Evolutionary conservation across 2,797 vertebrate species (phyloP).

Genomic region (Calcarius lapponicus): DNA sequence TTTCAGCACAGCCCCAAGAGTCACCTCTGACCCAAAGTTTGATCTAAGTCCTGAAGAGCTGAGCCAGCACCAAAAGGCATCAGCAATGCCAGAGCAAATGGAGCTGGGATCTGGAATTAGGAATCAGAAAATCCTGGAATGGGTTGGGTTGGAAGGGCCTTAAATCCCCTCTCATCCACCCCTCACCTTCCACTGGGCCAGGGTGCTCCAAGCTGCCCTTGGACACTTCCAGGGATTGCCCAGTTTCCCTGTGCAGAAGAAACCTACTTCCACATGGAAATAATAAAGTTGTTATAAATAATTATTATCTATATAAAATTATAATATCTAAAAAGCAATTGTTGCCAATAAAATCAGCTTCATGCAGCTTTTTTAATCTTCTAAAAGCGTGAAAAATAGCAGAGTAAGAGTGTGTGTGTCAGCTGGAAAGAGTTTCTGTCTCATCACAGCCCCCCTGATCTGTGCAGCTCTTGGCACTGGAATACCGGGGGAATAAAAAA

Average conservation of each 20-base stretch:
- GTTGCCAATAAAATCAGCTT: neutral
- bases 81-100: neutral
- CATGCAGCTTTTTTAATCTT: neutral
- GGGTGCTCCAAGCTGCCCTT: neutral
- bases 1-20: neutral
- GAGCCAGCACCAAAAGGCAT: neutral
- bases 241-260: neutral
- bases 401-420: neutral
- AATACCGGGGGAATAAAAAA: neutral
- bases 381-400: neutral
- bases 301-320: neutral
- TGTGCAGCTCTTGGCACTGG: conserved; percentile 43
- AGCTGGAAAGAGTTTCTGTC: neutral
- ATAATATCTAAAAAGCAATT: neutral
- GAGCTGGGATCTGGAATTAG: neutral
- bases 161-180: neutral
- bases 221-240: neutral
- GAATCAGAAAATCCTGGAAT: neutral
- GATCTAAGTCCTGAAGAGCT: too few relatives aligned
- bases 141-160: neutral
- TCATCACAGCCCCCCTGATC: conserved; percentile 9
- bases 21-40: neutral
- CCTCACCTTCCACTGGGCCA: neutral
- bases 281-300: neutral
- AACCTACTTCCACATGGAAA: neutral